Evolutionary conservation across 2,888 invertebrate species (phyloP), one percentile per base, ranked within the genome.

Genomic region (Folsomia candida): DNA sequence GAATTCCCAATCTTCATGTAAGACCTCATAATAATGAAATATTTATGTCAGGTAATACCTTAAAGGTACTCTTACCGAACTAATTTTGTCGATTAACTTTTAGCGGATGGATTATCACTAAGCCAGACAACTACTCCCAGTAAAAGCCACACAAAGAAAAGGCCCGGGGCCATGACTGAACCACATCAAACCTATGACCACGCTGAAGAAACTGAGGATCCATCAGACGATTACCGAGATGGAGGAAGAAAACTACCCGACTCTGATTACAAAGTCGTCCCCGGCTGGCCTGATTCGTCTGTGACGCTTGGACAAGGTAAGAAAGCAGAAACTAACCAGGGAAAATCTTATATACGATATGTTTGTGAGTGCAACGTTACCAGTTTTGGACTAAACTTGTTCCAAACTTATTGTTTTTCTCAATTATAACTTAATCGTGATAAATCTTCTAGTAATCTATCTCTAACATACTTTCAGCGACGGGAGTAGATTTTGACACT

Each of bases 401-500:
- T n/a, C n/a, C n/a, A n/a, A n/a, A n/a, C n/a, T n/a, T n/a, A n/a
- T n/a, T n/a, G n/a, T n/a, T n/a, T n/a, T n/a, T n/a, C n/a, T n/a
- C n/a, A n/a, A n/a, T n/a, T n/a, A n/a, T n/a, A n/a, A n/a, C n/a
- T n/a, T n/a, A n/a, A n/a, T n/a, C n/a, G n/a, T n/a, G n/a, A n/a
- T n/a, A n/a, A n/a, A n/a, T n/a, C n/a, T n/a, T n/a, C n/a, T n/a
- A n/a, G n/a, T n/a, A n/a, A n/a, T n/a, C n/a, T n/a, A n/a, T n/a
- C n/a, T n/a, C n/a, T n/a, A n/a, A n/a, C n/a, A n/a, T n/a, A n/a
- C n/a, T n/a, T n/a, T n/a, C n/a, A n/a, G n/a, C 94, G 1, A 89
- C 91, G 0, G 94, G 92, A 2, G 88, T 97, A 1, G 88, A 91
- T 3, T 85, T 93, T 20, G 92, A 93, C 82, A 85, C 84, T 1